Evolutionary conservation across 2,888 invertebrate species (phyloP).

Genomic region (Galeopsomyia nigrocyanea): DNA sequence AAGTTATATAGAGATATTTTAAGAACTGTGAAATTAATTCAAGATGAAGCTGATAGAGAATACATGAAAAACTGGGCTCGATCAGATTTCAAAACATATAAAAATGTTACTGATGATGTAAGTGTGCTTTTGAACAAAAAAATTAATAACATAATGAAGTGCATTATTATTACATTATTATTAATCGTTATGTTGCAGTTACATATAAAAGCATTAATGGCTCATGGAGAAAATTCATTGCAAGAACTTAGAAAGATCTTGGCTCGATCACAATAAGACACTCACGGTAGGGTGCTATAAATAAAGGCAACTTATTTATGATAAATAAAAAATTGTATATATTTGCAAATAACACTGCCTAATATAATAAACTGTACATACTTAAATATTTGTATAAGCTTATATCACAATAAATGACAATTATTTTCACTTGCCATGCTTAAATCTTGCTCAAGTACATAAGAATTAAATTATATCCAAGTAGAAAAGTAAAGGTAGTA

Average conservation of each 20-base stretch:
- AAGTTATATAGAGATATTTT: conserved; percentile 82
- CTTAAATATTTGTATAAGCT: conserved; percentile 50
- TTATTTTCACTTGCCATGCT: conserved; percentile 43
- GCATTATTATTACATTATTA: neutral
- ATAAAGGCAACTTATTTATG: conserved; percentile 15
- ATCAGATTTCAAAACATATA: conserved; percentile 80
- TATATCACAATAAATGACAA: conserved; percentile 42
- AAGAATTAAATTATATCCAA: conserved; percentile 76
- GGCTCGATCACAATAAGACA: conserved; percentile 18
- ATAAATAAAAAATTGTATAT: conserved; percentile 29
- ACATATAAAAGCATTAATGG: conserved; percentile 79
- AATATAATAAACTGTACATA: conserved; percentile 49
- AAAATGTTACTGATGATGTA: conserved; percentile 79
- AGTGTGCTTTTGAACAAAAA: conserved; percentile 39
- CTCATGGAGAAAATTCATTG: conserved; percentile 79
- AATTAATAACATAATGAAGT: conserved; percentile 11
- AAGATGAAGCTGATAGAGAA: conserved; percentile 74
- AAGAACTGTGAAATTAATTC: conserved; percentile 76
- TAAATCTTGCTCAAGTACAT: conserved; percentile 69
- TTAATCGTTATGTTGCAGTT: conserved; percentile 55
- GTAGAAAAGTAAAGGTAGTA: conserved; percentile 80
- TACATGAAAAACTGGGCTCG: conserved; percentile 83
- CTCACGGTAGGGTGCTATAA: neutral
- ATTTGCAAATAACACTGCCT: conserved; percentile 20
- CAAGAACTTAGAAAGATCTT: conserved; percentile 76